Conservation (phyloP, 2,888 invertebrate genomes). For the Ctena decussata region DNA sequence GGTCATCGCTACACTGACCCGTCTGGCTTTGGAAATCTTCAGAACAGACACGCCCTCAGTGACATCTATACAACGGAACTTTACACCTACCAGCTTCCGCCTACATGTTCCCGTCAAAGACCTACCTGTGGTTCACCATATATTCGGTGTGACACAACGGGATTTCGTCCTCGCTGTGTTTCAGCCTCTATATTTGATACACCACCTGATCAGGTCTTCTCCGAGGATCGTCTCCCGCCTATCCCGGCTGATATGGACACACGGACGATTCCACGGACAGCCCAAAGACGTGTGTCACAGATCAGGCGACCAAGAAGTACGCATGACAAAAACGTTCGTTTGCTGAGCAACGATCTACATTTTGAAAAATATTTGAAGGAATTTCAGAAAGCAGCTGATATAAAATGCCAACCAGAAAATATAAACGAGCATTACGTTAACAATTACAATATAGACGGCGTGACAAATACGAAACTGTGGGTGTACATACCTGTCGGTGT, state of each 20-base stretch:
- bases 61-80: conserved; percentile 72
- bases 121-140: conserved; percentile 76
- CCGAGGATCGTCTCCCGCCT: not conserved
- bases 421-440: conserved; percentile 57
- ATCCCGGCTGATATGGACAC: conserved; percentile 9
- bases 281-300: too few relatives aligned
- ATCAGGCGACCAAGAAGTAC: not conserved
- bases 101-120: conserved; percentile 67
- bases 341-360: not conserved
- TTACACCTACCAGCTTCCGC: conserved; percentile 76
- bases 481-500: conserved; percentile 68
- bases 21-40: conserved; percentile 76
- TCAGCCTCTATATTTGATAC: conserved; percentile 63
- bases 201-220: conserved; percentile 45
- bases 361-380: conserved; percentile 33
- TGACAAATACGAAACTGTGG: conserved; percentile 60
- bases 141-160: conserved; percentile 65
- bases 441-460: conserved; percentile 63
- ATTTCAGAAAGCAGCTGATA: conserved; percentile 39
- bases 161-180: conserved; percentile 53
- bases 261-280: not conserved
- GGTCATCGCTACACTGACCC: conserved; percentile 68
- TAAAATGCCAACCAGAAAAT: conserved; percentile 57
- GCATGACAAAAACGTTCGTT: not conserved
- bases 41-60: conserved; percentile 71